Evolutionary conservation across 2,888 invertebrate genomes (phyloP).

Genomic region (Atrina japonica): DNA sequence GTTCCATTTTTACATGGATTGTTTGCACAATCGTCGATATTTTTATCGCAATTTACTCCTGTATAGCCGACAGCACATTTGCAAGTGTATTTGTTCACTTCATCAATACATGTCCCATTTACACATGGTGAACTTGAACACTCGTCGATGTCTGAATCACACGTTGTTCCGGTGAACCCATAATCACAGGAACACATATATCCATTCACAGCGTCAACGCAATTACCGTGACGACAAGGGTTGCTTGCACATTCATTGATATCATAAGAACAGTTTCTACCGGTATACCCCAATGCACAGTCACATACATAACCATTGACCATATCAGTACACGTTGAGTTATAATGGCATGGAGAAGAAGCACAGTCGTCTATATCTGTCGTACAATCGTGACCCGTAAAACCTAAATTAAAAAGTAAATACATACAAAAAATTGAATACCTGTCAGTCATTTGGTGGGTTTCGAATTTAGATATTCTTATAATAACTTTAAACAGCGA

Average conservation of each 20-base stretch:
- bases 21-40: background rate
- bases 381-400: too few species aligned
- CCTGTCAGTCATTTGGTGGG: too few species aligned
- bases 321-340: background rate
- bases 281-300: background rate
- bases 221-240: slow-evolving; percentile 12
- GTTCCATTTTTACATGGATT: slow-evolving; percentile 12
- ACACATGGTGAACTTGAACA: slow-evolving; percentile 2
- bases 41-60: background rate
- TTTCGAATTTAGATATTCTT: too few species aligned
- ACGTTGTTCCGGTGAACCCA: slow-evolving; percentile 16
- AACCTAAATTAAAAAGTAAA: too few species aligned
- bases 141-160: slow-evolving; percentile 15
- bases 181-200: slow-evolving; percentile 3
- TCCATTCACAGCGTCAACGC: slow-evolving; percentile 1
- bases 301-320: background rate
- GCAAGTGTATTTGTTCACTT: background rate
- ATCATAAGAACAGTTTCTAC: background rate
- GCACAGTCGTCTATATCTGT: too few species aligned
- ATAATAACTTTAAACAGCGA: too few species aligned
- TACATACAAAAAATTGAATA: too few species aligned
- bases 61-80: background rate
- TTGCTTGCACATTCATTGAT: background rate
- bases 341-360: background rate
- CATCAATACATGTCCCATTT: background rate